A percentile compares a stretch with the other conserved stretches of the same genome.
These are phyloP conservation scores for Merodon equestris DNA, from an alignment of 2,888 invertebrate species.

Conservation along the genomic window DNA sequence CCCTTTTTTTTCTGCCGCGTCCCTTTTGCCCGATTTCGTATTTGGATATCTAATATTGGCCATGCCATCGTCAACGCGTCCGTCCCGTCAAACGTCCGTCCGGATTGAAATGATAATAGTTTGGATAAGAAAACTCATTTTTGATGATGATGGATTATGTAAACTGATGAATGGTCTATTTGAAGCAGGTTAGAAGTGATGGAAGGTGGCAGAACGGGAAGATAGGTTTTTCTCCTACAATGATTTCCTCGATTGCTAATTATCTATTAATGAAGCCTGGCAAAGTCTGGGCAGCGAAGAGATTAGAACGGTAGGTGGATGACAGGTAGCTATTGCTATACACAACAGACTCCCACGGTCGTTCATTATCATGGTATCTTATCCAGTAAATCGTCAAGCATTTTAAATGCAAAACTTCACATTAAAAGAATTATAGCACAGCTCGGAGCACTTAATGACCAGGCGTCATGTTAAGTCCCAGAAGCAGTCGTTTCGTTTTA, in stretches of 20 bases:
- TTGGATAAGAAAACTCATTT: conserved; percentile 66
- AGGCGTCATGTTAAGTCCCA: too few species aligned
- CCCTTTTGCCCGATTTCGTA: conserved; percentile 51
- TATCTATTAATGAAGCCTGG: conserved; percentile 52
- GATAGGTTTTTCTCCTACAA: conserved; percentile 30
- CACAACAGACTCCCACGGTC: too few species aligned
- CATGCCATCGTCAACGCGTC: conserved; percentile 15
- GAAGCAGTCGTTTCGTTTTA: too few species aligned
- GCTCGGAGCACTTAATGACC: too few species aligned
- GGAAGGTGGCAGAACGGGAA: conserved; percentile 17
- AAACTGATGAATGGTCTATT: conserved; percentile 66
- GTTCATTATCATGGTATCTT: too few species aligned
- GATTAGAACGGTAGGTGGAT: too few species aligned
- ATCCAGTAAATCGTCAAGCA: too few species aligned
- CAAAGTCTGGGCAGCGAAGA: conserved; percentile 26
- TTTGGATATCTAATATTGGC: conserved; percentile 54
- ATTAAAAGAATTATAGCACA: too few species aligned
- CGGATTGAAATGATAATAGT: conserved; percentile 65
- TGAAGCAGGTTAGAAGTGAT: conserved; percentile 45
- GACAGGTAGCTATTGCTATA: background rate
- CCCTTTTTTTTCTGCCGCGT: conserved; percentile 16
- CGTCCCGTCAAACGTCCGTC: conserved; percentile 41
- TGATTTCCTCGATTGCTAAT: conserved; percentile 55
- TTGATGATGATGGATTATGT: conserved; percentile 68
- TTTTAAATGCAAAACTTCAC: too few species aligned